A percentile compares a stretch with the other conserved stretches of the same genome.
phyloP scores from a whole-genome alignment of 2,113 vertebrate genomes.

The Thermophis baileyi region DNA sequence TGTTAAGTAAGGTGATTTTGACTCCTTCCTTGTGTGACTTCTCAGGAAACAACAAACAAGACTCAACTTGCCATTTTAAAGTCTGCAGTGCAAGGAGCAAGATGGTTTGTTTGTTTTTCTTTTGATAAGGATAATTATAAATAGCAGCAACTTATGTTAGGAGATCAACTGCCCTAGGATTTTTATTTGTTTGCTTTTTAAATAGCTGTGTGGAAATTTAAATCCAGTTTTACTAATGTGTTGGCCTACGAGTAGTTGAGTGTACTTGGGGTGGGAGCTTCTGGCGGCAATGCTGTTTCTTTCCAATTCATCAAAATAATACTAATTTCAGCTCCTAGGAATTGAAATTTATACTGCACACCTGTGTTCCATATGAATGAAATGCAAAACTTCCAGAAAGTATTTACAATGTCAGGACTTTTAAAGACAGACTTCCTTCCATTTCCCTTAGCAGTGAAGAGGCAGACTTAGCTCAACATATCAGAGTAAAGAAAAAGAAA shows the following conservation, averaged over 20 bases:
- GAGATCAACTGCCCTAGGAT: constrained; percentile 41
- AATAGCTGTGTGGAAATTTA: constrained; percentile 21
- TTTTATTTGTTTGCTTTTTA: constrained; percentile 14
- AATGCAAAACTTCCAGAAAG: constrained; percentile 49
- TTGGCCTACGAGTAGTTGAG: background rate
- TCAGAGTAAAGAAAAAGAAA: constrained; percentile 69
- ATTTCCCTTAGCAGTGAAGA: constrained; percentile 78
- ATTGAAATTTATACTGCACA: constrained; percentile 42
- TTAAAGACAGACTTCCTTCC: constrained; percentile 64
- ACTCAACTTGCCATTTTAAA: constrained; percentile 36
- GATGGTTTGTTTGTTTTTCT: constrained; percentile 11
- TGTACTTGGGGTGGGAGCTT: background rate
- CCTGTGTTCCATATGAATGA: constrained; percentile 48
- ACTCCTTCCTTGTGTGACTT: constrained; percentile 29
- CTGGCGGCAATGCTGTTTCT: background rate
- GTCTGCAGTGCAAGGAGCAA: constrained; percentile 35
- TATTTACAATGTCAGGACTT: constrained; percentile 64
- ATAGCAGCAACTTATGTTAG: constrained; percentile 43
- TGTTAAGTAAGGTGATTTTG: constrained; percentile 31
- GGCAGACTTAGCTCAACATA: constrained; percentile 80
- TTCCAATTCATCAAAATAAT: background rate
- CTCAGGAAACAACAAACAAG: background rate
- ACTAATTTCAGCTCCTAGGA: background rate
- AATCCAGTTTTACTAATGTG: background rate
- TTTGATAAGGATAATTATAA: constrained; percentile 28